Conservation (phyloP, 2,797 vertebrate species). For the Manis pentadactyla region DNA sequence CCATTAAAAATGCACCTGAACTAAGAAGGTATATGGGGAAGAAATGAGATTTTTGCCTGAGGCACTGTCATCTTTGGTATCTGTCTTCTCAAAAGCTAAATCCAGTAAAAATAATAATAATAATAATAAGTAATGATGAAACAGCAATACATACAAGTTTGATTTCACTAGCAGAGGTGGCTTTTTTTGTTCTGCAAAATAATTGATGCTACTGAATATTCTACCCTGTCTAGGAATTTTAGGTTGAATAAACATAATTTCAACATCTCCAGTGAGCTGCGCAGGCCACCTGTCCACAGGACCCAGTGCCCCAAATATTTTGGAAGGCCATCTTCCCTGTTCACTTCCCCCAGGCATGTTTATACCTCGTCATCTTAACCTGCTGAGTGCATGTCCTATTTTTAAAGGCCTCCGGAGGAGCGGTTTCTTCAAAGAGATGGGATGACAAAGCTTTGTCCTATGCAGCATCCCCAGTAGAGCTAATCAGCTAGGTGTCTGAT, state of each 20-base stretch:
- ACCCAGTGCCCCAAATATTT: constrained; percentile 1
- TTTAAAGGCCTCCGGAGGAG: constrained; percentile 76
- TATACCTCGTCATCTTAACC: not conserved
- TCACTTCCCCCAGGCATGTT: not conserved
- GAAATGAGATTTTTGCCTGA: not conserved
- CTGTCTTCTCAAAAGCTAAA: not conserved
- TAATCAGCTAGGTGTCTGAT: constrained; percentile 77
- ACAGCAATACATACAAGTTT: not conserved
- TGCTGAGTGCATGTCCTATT: constrained; percentile 65
- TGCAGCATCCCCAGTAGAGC: constrained; percentile 60
- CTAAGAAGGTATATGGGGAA: not conserved
- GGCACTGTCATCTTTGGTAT: not conserved
- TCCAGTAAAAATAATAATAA: not conserved
- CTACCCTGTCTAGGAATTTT: not conserved
- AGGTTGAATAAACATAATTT: not conserved
- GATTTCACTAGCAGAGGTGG: not conserved
- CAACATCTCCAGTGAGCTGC: not conserved
- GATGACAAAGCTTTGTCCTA: constrained; percentile 61
- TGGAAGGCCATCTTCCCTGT: not conserved
- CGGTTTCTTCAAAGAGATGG: constrained; percentile 62
- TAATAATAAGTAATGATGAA: too few species aligned
- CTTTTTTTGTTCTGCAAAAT: not conserved
- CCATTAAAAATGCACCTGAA: not conserved
- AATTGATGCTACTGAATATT: not conserved
- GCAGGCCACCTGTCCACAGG: not conserved